Conservation (phyloP, 2,797 vertebrate genomes). For the Synanceia verrucosa region DNA sequence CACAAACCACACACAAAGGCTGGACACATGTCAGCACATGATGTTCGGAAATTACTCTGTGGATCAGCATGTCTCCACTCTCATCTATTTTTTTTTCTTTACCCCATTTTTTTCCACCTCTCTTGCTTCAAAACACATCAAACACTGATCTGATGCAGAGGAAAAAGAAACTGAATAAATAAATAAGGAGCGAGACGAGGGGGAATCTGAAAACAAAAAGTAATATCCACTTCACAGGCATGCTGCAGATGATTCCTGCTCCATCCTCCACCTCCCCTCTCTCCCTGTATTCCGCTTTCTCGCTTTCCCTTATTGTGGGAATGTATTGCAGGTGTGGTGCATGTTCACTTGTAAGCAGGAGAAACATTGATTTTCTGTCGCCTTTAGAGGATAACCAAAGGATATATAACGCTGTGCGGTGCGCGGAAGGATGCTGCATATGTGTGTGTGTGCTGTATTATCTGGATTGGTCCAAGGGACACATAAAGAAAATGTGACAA, state of each 20-base stretch:
- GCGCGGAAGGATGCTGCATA: slow-evolving; percentile 33
- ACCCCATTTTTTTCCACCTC: neutral
- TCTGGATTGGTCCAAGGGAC: slow-evolving; percentile 38
- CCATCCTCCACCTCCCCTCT: slow-evolving; percentile 25
- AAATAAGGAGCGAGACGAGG: slow-evolving; percentile 13
- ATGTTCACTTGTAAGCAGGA: slow-evolving; percentile 66
- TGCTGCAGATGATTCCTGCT: slow-evolving; percentile 44
- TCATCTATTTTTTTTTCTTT: slow-evolving; percentile 21
- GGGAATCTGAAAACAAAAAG: slow-evolving; percentile 58
- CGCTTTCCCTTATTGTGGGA: slow-evolving; percentile 59
- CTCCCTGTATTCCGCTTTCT: slow-evolving; percentile 10
- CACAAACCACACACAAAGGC: slow-evolving; percentile 7
- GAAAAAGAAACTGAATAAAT: slow-evolving; percentile 29
- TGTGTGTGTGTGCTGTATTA: slow-evolving; percentile 1
- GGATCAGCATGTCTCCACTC: slow-evolving; percentile 21
- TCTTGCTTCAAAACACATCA: slow-evolving; percentile 41
- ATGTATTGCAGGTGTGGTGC: slow-evolving; percentile 64
- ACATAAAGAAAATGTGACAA: slow-evolving; percentile 50
- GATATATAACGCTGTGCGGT: slow-evolving; percentile 46
- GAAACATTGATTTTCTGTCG: slow-evolving; percentile 70
- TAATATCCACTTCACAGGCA: slow-evolving; percentile 64
- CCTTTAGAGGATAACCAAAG: slow-evolving; percentile 68
- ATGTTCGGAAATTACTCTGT: slow-evolving; percentile 19
- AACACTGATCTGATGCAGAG: slow-evolving; percentile 47
- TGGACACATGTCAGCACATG: slow-evolving; percentile 23